Conservation (phyloP, 2,113 vertebrate species). For the Nothocercus nigrocapillus region DNA sequence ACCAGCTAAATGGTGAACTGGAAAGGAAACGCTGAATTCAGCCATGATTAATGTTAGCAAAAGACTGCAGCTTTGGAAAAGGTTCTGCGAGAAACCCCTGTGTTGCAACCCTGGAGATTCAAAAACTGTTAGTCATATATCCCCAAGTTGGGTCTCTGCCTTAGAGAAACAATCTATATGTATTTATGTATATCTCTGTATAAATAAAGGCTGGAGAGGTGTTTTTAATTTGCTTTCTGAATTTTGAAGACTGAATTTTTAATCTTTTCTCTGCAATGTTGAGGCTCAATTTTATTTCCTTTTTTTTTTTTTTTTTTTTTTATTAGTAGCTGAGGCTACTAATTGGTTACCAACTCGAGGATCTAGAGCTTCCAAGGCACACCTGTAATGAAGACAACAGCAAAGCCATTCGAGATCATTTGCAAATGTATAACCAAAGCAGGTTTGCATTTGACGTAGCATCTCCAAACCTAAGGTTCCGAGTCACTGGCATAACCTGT, state of each 20-base stretch:
- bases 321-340: not conserved
- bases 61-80: not conserved
- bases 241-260: not conserved
- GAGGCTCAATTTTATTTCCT: not conserved
- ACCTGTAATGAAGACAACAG: not conserved
- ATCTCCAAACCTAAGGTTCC: not conserved
- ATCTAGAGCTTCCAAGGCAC: not conserved
- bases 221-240: not conserved
- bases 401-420: not conserved
- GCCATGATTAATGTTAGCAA: fast-evolving
- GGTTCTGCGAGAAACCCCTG: not conserved
- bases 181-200: not conserved
- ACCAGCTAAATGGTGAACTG: not conserved
- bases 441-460: not conserved
- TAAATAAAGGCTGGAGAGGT: not conserved
- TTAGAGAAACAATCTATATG: not conserved
- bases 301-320: not conserved
- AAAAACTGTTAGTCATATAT: not conserved
- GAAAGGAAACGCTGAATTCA: not conserved
- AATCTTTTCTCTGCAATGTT: not conserved
- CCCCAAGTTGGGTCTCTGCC: not conserved
- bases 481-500: not conserved
- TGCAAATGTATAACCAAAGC: not conserved
- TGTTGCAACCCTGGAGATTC: not conserved
- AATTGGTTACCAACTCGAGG: not conserved